Percentiles rank a stretch among this genome's conserved stretches.
Evolutionary conservation across 2,888 invertebrate genomes (phyloP).

Genomic region (Aleiodes alternator): DNA sequence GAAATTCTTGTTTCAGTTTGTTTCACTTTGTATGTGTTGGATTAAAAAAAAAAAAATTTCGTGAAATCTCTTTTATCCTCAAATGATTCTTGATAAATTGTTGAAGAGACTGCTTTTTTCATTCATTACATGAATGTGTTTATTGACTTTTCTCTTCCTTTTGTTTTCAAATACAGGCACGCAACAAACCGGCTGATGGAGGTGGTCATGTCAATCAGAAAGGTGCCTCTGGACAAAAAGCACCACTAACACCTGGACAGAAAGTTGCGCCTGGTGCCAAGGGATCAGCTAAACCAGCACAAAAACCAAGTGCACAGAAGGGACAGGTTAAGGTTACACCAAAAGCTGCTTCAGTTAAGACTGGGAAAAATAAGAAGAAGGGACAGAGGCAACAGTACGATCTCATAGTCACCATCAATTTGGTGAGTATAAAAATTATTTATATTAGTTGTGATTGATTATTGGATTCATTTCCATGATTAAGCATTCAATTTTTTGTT

Average conservation of each 20-base stretch:
- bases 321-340: slow-evolving; percentile 80
- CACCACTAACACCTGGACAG: slow-evolving; percentile 79
- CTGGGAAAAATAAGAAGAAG: slow-evolving; percentile 85
- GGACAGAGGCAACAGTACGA: slow-evolving; percentile 89
- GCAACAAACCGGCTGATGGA: slow-evolving; percentile 89
- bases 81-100: no score
- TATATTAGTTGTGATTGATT: no score
- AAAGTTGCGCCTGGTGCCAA: slow-evolving; percentile 79
- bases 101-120: no score
- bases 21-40: no score
- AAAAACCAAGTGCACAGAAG: slow-evolving; percentile 85
- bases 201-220: slow-evolving; percentile 85
- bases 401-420: slow-evolving; percentile 87
- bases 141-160: background rate
- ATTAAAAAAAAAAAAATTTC: no score
- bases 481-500: background rate
- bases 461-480: background rate
- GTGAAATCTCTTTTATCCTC: no score
- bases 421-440: slow-evolving; percentile 79
- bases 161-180: slow-evolving; percentile 80
- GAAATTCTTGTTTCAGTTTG: no score
- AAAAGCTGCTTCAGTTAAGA: slow-evolving; percentile 78
- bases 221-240: slow-evolving; percentile 81
- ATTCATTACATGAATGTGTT: background rate
- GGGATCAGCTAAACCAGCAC: slow-evolving; percentile 79